Base-by-base conservation (phyloP, 2,888 invertebrate genomes). In the Ceratothoa steindachneri region DNA sequence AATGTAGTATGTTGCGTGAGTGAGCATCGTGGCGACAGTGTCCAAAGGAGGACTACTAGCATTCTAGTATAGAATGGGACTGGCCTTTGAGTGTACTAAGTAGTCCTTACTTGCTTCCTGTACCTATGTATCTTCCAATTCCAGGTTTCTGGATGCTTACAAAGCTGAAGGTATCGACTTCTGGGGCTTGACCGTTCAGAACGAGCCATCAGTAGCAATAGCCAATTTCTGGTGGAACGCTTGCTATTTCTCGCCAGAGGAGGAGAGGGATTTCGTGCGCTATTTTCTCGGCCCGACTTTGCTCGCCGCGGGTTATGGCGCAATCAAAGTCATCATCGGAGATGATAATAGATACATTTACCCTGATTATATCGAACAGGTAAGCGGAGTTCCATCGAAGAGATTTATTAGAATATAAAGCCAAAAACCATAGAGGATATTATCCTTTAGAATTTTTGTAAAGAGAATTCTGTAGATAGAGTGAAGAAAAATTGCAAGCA, bases 181-280 rank as follows among this genome's bases (percentile, higher is more conserved):
- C 64, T 97, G 95, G 95, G 93, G 90, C 0, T 85, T 95, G 31
- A 92, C 95, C 0, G 91, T 92, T 0, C 93, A 93, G 29, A 96
- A 96, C 83, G 95, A 96, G 83, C 95, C 96, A 0, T 60, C 19
- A n/a, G 60, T 24, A 22, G 60, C 22, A 2, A 73, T 89, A 0
- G 88, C 88, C 0, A 81, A 87, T 74, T 82, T 69, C 0, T 83
- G 84, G 12, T 92, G 93, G 83, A 93, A 93, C 84, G 88, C 89
- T 7, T 85, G 94, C 84, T 92, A 90, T 22, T 93, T 92, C 90
- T 87, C 87, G 2, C 88, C 92, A 0, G 81, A 83, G 15, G 85
- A 87, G 71, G 86, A 90, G 87, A 87, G 89, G 30, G 86, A 88
- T 70, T 95, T 91, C 88, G 85, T 93, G 1, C 87, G 85, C 0